Evolutionary conservation across 2,888 invertebrate genomes (phyloP).

Genomic region (Campoletis raptor): DNA sequence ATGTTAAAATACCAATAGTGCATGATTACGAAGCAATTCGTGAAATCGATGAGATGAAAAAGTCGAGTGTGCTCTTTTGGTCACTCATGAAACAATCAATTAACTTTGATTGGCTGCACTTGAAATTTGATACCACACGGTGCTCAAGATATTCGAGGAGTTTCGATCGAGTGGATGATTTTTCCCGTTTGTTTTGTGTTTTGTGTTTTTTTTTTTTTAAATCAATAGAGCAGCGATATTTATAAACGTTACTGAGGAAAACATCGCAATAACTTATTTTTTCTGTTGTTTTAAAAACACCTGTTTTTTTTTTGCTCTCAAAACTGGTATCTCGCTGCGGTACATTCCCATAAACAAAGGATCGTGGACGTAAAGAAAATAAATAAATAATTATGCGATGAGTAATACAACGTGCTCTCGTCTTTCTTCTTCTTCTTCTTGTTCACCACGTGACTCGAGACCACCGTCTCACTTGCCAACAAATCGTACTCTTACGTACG

Average conservation of each 20-base stretch:
- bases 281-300: slow-evolving; percentile 40
- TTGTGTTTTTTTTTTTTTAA: not conserved
- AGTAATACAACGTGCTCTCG: slow-evolving; percentile 46
- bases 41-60: slow-evolving; percentile 15
- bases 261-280: slow-evolving; percentile 25
- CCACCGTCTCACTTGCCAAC: slow-evolving; percentile 60
- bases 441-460: slow-evolving; percentile 31
- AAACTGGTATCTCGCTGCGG: slow-evolving; percentile 5
- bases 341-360: slow-evolving; percentile 24
- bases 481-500: slow-evolving; percentile 50
- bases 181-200: slow-evolving; percentile 3
- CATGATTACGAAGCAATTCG: not conserved
- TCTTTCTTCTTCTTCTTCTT: slow-evolving; percentile 53
- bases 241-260: slow-evolving; percentile 30
- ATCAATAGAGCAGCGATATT: slow-evolving; percentile 41
- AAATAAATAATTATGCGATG: slow-evolving; percentile 57
- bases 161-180: not conserved
- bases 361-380: slow-evolving; percentile 31
- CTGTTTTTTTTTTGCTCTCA: slow-evolving; percentile 16
- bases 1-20: not conserved
- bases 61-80: slow-evolving; percentile 21
- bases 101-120: slow-evolving; percentile 35
- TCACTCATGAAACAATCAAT: slow-evolving; percentile 1
- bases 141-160: slow-evolving; percentile 41
- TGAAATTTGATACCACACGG: slow-evolving; percentile 46